Evolutionary conservation across 64 coral and sea anemone species (phyloP), one percentile per base, ranked within the genome.

Genomic region (Cladopsammia gracilis): DNA sequence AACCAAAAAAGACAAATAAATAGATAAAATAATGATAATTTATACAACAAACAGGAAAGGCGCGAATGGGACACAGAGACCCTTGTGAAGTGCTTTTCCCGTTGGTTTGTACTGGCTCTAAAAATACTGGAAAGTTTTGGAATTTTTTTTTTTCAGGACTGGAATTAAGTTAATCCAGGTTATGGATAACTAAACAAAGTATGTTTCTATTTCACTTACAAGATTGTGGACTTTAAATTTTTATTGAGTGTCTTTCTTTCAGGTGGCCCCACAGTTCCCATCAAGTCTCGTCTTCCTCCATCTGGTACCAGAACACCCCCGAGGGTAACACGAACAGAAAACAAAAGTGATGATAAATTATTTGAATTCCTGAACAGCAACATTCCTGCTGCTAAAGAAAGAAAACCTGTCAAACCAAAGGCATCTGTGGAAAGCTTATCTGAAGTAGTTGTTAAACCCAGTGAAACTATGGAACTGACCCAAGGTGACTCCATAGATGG

Each of bases 361-460:
- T 99, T 99, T 73, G 95, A 93, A 54, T 99, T 99, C 59, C 85
- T 99, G 3, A 99, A 99, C 88, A 99, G 83, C 46, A 88, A 89
- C 79, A 71, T 85, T 58, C 71, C 94, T 46, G 13, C 78, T 50
- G 78, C 79, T 4, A 93, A 99, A 43, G 91, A 93, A 47, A 96
- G 69, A 60, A 99, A 92, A 72, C 43, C 54, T 74, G 50, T 46
- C 4, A 96, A 93, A 58, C 92, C 70, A 84, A 89, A 89, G 70
- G 18, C 84, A 2, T 76, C 71, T 43, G 25, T 10, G 64, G 92
- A 94, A 54, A 82, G 64, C 11, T 68, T 70, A 56, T 47, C 76
- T 50, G 80, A 84, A 54, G 20, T 65, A 52, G 24, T 62, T 66
- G 23, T 16, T 16, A 89, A 54, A 76, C 23, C 25, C 48, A 89